A percentile compares a stretch with the other conserved stretches of the same genome.
These are phyloP conservation scores for Ranitomeya variabilis DNA, from an alignment of 2,113 vertebrate species.

Conservation along the genomic window DNA sequence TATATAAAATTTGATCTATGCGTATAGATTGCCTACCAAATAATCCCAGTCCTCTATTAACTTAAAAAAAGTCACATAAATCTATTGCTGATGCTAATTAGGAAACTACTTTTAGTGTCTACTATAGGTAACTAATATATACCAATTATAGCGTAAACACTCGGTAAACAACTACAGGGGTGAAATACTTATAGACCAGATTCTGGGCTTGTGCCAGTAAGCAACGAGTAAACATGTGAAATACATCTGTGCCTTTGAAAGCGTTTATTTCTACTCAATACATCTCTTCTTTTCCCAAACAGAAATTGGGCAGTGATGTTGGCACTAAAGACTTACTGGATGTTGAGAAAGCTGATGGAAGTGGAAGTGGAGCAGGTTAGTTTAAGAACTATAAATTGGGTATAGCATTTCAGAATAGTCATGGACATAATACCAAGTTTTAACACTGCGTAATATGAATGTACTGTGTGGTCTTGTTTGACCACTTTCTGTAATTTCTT, in stretches of 20 bases:
- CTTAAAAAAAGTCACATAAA: neutral
- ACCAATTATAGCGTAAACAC: neutral
- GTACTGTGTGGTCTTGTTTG: neutral
- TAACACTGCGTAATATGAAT: neutral
- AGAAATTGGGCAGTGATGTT: conserved; percentile 76
- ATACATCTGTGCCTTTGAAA: neutral
- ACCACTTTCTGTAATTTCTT: no score
- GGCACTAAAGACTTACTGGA: conserved; percentile 66
- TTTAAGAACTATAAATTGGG: neutral
- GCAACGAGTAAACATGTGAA: neutral
- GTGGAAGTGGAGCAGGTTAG: conserved; percentile 79
- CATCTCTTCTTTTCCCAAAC: neutral
- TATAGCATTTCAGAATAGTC: neutral
- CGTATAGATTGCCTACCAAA: neutral
- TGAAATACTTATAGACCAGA: neutral
- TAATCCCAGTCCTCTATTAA: neutral
- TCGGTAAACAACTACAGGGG: neutral
- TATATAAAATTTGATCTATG: neutral
- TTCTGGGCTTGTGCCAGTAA: neutral
- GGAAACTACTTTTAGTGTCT: neutral
- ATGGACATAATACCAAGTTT: neutral
- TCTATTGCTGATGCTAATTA: neutral
- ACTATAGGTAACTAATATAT: neutral
- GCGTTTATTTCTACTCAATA: neutral
- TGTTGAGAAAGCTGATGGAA: conserved; percentile 80